Conservation (phyloP, 30 jellyfish, hydroid and myxozoan genomes). For the Catostylus mosaicus region DNA sequence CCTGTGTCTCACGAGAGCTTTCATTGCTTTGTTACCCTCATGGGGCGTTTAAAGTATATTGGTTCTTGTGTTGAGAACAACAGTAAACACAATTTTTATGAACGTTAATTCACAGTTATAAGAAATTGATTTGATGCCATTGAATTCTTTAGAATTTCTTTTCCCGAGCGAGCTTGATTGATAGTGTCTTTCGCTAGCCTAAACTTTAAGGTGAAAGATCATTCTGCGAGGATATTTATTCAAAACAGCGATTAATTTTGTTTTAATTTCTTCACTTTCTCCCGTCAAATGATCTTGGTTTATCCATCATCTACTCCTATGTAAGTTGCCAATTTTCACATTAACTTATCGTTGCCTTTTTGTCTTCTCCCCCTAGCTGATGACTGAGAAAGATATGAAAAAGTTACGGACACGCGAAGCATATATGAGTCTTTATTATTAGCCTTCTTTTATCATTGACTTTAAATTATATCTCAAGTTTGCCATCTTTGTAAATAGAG, state of each 20-base stretch:
- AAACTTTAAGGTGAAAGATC: background rate
- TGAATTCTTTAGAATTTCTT: no score
- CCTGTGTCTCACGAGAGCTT: no score
- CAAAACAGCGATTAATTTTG: no score
- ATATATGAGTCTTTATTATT: conserved; percentile 86
- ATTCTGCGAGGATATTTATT: background rate
- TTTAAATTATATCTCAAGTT: background rate
- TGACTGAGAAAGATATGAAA: conserved; percentile 86
- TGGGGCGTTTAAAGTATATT: no score
- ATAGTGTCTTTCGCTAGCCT: background rate
- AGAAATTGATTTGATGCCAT: no score
- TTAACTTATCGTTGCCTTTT: background rate
- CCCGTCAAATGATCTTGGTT: background rate
- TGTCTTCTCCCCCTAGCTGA: conserved; percentile 50
- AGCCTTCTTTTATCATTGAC: background rate
- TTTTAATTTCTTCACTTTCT: no score
- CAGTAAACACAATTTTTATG: no score
- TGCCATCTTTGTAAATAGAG: background rate
- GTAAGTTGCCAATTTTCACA: background rate
- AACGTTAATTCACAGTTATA: no score
- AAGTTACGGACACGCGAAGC: conserved; percentile 82
- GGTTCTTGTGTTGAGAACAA: no score
- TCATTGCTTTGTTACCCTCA: no score
- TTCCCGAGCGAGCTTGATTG: no score
- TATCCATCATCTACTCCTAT: background rate